Percentiles rank a stretch among this genome's conserved stretches.
phyloP scores from a whole-genome alignment of 2,797 vertebrate species.

The Helostoma temminkii region DNA sequence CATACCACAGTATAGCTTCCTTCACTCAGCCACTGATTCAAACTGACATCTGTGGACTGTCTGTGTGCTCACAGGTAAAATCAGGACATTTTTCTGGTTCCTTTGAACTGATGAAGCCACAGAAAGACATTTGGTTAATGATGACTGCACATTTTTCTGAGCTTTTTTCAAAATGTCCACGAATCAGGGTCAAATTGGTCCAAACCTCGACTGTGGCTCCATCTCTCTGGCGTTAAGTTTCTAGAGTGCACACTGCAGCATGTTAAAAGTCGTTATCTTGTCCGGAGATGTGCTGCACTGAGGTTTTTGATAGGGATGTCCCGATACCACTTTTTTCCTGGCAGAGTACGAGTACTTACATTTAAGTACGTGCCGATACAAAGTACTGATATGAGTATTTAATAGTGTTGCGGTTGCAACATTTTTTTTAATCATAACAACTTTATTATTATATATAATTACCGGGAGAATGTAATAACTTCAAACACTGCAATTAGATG shows the following conservation, averaged over 20 bases:
- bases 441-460: too few relatives aligned
- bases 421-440: too few relatives aligned
- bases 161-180: neutral
- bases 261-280: neutral
- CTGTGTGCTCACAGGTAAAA: constrained; percentile 27
- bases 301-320: neutral
- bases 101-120: constrained; percentile 19
- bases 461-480: too few relatives aligned
- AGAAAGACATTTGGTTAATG: constrained; percentile 5
- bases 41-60: constrained; percentile 11
- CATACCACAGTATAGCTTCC: constrained; percentile 7
- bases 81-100: constrained; percentile 2
- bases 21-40: constrained; percentile 4
- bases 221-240: constrained; percentile 7
- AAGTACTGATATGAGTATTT: too few relatives aligned
- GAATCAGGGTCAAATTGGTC: neutral
- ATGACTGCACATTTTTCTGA: constrained; percentile 9
- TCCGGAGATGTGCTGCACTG: constrained; percentile 9
- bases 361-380: too few relatives aligned
- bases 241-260: constrained; percentile 1
- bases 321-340: too few relatives aligned
- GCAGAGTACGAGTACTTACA: too few relatives aligned
- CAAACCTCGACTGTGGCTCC: neutral
- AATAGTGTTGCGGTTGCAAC: too few relatives aligned
- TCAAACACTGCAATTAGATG: too few relatives aligned